Conservation (phyloP, 2,888 invertebrate species). For the Chrysina gloriosa region DNA sequence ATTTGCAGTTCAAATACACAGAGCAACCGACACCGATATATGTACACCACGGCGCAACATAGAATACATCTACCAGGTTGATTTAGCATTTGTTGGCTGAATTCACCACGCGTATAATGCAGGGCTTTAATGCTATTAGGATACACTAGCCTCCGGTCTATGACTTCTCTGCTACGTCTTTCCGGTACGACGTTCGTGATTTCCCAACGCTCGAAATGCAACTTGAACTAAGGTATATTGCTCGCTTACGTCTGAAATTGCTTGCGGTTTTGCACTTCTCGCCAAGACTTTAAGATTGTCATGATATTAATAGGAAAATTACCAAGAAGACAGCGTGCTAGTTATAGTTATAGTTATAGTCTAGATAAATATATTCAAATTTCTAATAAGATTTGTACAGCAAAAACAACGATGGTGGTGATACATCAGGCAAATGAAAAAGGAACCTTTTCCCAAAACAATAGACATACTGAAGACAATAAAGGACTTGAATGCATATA, state of each 20-base stretch:
- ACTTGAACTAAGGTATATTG: background rate
- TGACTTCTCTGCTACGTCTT: conserved; percentile 16
- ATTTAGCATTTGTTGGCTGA: conserved; percentile 26
- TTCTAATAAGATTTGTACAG: too few relatives aligned
- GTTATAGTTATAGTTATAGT: too few relatives aligned
- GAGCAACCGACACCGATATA: background rate
- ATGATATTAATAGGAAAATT: too few relatives aligned
- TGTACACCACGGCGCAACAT: background rate
- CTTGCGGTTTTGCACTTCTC: too few relatives aligned
- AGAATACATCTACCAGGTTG: background rate
- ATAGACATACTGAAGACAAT: too few relatives aligned
- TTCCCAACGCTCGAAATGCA: background rate
- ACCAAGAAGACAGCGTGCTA: too few relatives aligned
- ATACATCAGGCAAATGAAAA: too few relatives aligned
- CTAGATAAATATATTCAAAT: too few relatives aligned
- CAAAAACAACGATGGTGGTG: too few relatives aligned
- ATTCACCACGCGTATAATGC: conserved; percentile 12
- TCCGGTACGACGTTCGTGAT: conserved; percentile 9
- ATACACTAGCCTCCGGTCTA: conserved; percentile 10
- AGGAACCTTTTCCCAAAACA: too few relatives aligned
- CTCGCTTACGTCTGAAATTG: background rate
- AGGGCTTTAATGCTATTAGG: background rate
- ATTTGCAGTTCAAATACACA: conserved; percentile 8
- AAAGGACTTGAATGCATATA: too few relatives aligned
- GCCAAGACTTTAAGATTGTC: too few relatives aligned